These are phyloP conservation scores for Drosophila busckii DNA, from an alignment of 1,140 invertebrate species.

Conservation along the genomic window DNA sequence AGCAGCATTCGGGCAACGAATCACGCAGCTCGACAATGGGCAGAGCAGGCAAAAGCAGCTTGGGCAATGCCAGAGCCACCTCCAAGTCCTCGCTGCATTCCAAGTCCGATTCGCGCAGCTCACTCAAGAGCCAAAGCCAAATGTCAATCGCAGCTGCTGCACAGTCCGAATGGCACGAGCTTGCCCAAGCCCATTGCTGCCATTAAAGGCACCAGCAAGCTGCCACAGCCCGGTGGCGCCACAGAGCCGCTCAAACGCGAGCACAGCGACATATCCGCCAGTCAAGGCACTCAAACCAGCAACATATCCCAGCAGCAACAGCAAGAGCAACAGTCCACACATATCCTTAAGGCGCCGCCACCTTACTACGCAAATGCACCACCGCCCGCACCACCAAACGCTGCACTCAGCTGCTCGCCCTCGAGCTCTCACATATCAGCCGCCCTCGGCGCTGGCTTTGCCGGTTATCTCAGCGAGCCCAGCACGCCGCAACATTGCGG, in stretches of 20 bases:
- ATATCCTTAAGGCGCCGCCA: slow-evolving; percentile 66
- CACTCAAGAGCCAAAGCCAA: slow-evolving; percentile 54
- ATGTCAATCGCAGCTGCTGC: slow-evolving; percentile 28
- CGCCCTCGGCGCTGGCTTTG: slow-evolving; percentile 4
- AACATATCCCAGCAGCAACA: slow-evolving; percentile 66
- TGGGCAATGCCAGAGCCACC: slow-evolving; percentile 68
- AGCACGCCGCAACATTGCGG: slow-evolving; percentile 50
- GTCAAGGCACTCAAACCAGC: slow-evolving; percentile 48
- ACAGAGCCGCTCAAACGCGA: slow-evolving; percentile 56
- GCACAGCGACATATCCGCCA: slow-evolving; percentile 69
- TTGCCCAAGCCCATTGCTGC: slow-evolving; percentile 94
- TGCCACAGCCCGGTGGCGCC: slow-evolving; percentile 72
- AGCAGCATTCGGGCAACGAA: slow-evolving; percentile 38
- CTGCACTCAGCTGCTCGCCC: too few species aligned
- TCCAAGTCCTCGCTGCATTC: slow-evolving; percentile 65
- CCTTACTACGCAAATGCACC: slow-evolving; percentile 58
- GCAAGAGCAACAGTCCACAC: slow-evolving; percentile 26
- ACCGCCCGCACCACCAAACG: slow-evolving; percentile 18
- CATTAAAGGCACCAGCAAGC: slow-evolving; percentile 91
- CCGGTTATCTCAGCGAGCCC: slow-evolving; percentile 58
- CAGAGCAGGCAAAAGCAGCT: slow-evolving; percentile 47
- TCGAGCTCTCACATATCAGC: slow-evolving; percentile 42
- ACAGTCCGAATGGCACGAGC: slow-evolving; percentile 81
- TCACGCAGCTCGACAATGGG: slow-evolving; percentile 64
- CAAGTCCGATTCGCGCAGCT: too few species aligned